phyloP scores from a whole-genome alignment of 2,113 vertebrate species.

The Baryphthengus martii region DNA sequence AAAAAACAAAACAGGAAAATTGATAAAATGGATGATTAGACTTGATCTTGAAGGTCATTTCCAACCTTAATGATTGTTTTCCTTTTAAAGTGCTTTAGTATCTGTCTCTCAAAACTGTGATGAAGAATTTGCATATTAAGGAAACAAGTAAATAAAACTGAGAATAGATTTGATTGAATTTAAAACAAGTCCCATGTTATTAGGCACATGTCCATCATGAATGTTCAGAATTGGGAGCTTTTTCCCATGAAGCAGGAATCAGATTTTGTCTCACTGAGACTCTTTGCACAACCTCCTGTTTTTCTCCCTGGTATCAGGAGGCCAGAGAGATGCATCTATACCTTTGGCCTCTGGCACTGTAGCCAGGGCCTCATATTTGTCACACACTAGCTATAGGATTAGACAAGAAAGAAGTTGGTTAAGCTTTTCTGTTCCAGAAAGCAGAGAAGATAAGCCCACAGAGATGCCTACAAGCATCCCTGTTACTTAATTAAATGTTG shows the following conservation, averaged over 20 bases:
- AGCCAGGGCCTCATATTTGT: background rate
- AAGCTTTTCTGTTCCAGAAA: background rate
- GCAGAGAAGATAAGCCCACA: fast-evolving
- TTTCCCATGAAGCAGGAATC: background rate
- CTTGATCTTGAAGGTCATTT: no score
- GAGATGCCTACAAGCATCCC: background rate
- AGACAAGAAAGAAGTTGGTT: background rate
- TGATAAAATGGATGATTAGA: no score
- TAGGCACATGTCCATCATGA: background rate
- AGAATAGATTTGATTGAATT: background rate
- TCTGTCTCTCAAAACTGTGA: background rate
- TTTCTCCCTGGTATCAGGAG: background rate
- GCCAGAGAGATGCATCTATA: background rate
- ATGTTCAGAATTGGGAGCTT: background rate
- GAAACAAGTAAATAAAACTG: background rate
- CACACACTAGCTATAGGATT: background rate
- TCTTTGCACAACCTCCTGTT: background rate
- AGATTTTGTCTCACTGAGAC: background rate
- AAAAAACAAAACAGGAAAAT: background rate
- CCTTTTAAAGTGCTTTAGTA: background rate
- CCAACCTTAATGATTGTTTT: no score
- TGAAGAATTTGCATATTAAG: background rate
- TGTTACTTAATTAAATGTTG: background rate
- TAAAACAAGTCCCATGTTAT: background rate
- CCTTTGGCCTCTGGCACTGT: background rate